Base-by-base conservation (phyloP, 1,140 invertebrate genomes). In the Drosophila takahashii region DNA sequence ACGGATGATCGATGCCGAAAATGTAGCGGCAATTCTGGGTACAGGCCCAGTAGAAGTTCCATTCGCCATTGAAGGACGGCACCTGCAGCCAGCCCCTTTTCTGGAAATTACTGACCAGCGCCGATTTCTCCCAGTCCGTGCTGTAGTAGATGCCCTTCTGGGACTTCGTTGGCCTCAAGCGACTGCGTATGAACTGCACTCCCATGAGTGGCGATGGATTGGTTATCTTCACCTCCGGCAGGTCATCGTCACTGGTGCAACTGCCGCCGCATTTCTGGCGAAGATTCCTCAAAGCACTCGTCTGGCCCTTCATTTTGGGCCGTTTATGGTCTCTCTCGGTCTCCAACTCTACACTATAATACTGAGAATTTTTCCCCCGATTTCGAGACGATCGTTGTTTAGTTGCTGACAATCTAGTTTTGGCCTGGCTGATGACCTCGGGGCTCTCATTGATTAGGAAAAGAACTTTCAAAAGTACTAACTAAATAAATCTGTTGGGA, bases 31-130 rank as follows among this genome's bases (percentile, higher is more conserved):
- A 89, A 1, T 79, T 90, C 26, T 90, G 84, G 7, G 77, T 62
- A 42, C 61, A 69, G 3, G 84, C 85, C 84, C 84, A 89, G 50
- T 89, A 89, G 11, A 89, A 71, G 50, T 89, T 89, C 84, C 84
- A 89, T 9, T 84, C 59, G 9, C 76, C 79, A 15, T 79, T 64
- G 10, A 77, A 74, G 7, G 77, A 66, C 1, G 76, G 72, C 29
- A 89, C 84, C 58, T 84, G 56, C 3, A 34, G 27, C 84, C 84
- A 89, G 26, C 79, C 79, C 0, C 84, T 61, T 15, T 89, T 89
- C 9, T 70, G 51, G 13, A 89, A 89, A 18, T 89, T 89, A 8
- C 45, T 66, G 0, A 67, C 48, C 45, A 89, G 54, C 22, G 77
- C 72, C 16, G 71, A 54, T 58, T 89, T 89, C 3, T 64, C 72